A percentile compares a stretch with the other conserved stretches of the same genome.
These are phyloP conservation scores for Cygnus olor DNA, from an alignment of 2,797 vertebrate species.

Conservation along the genomic window DNA sequence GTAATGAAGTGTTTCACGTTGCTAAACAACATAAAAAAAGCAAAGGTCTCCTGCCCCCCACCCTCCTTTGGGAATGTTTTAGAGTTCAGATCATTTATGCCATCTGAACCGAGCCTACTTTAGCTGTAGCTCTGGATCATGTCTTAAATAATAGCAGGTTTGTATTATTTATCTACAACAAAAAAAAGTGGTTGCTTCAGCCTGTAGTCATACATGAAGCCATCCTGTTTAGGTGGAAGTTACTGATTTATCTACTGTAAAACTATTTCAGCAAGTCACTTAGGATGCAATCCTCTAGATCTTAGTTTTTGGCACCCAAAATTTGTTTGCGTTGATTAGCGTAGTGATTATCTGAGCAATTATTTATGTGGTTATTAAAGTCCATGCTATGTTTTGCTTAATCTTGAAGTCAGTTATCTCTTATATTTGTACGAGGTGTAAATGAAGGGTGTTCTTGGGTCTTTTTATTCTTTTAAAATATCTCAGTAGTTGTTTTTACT, in stretches of 20 bases:
- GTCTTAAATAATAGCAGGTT: constrained; percentile 22
- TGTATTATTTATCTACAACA: background rate
- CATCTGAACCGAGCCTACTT: background rate
- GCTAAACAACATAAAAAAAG: constrained; percentile 15
- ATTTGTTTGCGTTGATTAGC: fast-evolving
- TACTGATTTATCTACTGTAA: background rate
- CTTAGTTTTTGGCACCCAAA: background rate
- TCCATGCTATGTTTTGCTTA: background rate
- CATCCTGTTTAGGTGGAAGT: background rate
- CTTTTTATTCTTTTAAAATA: background rate
- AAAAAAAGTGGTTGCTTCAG: background rate
- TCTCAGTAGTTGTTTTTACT: background rate
- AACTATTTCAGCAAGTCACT: background rate
- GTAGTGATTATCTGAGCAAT: background rate
- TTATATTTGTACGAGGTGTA: background rate
- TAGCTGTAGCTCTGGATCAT: background rate
- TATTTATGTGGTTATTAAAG: background rate
- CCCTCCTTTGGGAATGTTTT: background rate
- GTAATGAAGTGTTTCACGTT: constrained; percentile 62
- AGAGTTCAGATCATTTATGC: background rate
- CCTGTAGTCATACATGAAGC: background rate
- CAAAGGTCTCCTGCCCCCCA: background rate
- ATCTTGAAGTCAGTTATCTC: background rate
- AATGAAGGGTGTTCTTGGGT: background rate
- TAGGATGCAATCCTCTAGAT: background rate